phyloP scores from a whole-genome alignment of 2,113 vertebrate genomes.

The Motacilla alba region DNA sequence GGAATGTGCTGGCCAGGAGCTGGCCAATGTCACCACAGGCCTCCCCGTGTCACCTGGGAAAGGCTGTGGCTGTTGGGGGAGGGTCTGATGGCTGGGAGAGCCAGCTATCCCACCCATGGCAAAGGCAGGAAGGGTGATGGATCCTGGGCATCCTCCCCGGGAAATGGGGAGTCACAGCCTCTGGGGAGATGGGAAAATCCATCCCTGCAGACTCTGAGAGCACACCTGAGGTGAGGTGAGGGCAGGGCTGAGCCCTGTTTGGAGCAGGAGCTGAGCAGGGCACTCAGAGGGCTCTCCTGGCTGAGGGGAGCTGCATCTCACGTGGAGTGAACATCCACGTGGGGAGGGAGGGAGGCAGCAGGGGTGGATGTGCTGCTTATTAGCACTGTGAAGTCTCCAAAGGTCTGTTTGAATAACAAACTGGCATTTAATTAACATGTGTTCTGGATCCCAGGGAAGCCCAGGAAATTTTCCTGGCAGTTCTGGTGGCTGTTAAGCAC shows the following conservation, averaged over 20 bases:
- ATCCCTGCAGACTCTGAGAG: background rate
- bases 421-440: background rate
- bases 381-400: background rate
- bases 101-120: accelerated
- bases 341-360: background rate
- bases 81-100: background rate
- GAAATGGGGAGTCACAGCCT: background rate
- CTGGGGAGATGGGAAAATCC: background rate
- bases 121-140: background rate
- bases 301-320: background rate
- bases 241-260: background rate
- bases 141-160: background rate
- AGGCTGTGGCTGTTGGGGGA: background rate
- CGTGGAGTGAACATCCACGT: accelerated
- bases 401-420: slow-evolving; percentile 12
- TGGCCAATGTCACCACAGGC: background rate
- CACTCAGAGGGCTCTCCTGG: background rate
- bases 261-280: background rate
- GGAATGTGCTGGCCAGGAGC: background rate
- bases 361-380: background rate
- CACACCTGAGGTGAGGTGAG: background rate
- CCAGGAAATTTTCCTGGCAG: background rate
- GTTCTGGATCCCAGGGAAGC: background rate
- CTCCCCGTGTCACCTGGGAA: background rate
- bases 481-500: background rate